Evolutionary conservation across 2,888 invertebrate species (phyloP), one percentile per base, ranked within the genome.

Genomic region (Aricia artaxerxes): DNA sequence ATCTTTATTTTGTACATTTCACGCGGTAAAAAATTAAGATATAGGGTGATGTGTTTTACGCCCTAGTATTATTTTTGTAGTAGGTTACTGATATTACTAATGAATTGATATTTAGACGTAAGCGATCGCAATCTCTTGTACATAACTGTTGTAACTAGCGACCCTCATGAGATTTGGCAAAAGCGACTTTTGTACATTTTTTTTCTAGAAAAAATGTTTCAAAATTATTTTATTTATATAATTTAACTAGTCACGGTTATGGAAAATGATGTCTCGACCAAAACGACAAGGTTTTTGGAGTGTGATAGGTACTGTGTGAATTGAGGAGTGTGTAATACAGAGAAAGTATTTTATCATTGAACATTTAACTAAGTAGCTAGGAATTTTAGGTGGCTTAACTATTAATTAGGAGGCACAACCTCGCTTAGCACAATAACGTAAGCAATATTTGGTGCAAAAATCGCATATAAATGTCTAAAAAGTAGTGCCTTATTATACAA

Each of bases 161-260:
- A 82, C 83, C 83, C 86, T 86, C 83, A 83, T 84, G 84, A 84
- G 80, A 84, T 84, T 85, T 88, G 85, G 82, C 84, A 82, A 80
- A 80, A 79, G 75, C 78, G 38, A 40, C 75, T 86, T 87, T 92
- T 92, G 83, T 84, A 87, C 84, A 83, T 90, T 91, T 92, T 91
- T 57, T 16, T 53, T 61, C 38, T 16, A 78, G 78, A 64, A 86
- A 91, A 90, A 88, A 87, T 84, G 82, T 86, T 85, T 82, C 81
- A 87, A 90, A 83, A 81, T 83, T 69, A 78, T 82, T 85, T 85
- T 83, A 83, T 83, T 83, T 83, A 82, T 86, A 85, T 86, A 85
- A 86, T 86, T 84, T 85, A 85, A 89, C 91, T 91, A 91, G 91
- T 91, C 91, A 91, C 87, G 86, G 85, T 85, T 86, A 84, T 83